These are phyloP conservation scores for Xanthorhoe spadicearia DNA, from an alignment of 2,888 invertebrate species.

Conservation along the genomic window DNA sequence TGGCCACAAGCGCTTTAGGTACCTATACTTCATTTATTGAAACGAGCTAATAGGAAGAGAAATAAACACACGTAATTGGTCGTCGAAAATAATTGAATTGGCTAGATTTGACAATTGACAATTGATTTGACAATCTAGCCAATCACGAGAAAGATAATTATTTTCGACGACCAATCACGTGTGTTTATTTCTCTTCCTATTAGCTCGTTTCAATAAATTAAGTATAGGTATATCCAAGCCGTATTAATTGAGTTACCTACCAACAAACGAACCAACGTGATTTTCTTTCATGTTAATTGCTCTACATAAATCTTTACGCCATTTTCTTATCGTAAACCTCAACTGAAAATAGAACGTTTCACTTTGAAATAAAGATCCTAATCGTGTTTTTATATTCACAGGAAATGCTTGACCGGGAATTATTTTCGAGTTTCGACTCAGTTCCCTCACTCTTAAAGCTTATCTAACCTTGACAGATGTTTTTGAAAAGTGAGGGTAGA, in stretches of 20 bases:
- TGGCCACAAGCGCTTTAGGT: no score
- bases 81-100: no score
- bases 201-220: no score
- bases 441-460: constrained; percentile 14
- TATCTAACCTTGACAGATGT: constrained; percentile 18
- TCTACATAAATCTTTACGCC: not conserved
- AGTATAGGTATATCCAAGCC: not conserved
- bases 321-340: constrained; percentile 14
- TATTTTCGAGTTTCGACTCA: constrained; percentile 25
- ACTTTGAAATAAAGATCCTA: constrained; percentile 10
- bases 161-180: no score
- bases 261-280: constrained; percentile 7
- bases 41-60: no score
- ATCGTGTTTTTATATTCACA: constrained; percentile 20
- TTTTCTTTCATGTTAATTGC: constrained; percentile 9
- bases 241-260: not conserved
- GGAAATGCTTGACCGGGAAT: constrained; percentile 25
- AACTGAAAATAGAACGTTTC: constrained; percentile 17
- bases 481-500: not conserved
- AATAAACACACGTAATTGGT: no score
- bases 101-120: no score
- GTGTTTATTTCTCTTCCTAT: no score
- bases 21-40: no score
- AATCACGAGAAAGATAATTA: no score
- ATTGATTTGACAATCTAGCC: no score